These are phyloP conservation scores for Crocallis elinguaria DNA, from an alignment of 2,888 invertebrate species.

Conservation along the genomic window DNA sequence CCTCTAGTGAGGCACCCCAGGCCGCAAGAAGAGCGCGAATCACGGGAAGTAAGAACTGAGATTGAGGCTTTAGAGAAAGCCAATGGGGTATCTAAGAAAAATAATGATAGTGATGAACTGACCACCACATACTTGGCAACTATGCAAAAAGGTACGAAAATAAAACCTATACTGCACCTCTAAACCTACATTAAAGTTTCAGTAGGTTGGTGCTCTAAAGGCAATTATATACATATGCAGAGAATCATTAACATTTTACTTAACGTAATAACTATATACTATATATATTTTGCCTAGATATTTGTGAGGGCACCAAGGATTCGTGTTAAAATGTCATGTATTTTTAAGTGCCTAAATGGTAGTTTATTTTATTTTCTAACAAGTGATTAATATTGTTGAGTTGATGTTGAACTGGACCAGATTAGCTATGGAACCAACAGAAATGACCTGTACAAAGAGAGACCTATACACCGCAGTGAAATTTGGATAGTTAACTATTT, in stretches of 20 bases:
- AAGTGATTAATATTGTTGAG: too few species aligned
- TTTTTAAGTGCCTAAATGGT: too few species aligned
- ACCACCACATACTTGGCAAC: conserved; percentile 41
- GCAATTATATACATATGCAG: neutral
- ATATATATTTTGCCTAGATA: too few species aligned
- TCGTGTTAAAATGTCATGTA: too few species aligned
- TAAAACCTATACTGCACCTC: neutral
- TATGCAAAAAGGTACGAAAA: conserved; percentile 64
- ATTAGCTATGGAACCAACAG: too few species aligned
- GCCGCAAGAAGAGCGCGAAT: conserved; percentile 41
- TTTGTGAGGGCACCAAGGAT: too few species aligned
- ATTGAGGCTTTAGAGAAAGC: conserved; percentile 48
- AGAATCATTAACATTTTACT: neutral
- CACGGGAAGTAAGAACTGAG: conserved; percentile 55
- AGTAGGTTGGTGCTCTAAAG: neutral
- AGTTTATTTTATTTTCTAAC: too few species aligned
- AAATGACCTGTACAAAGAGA: too few species aligned
- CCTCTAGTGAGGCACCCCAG: conserved; percentile 56
- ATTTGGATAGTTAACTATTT: neutral
- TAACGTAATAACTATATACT: too few species aligned
- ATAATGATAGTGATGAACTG: conserved; percentile 50
- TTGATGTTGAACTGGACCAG: too few species aligned
- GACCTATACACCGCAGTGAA: too few species aligned
- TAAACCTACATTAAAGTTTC: neutral
- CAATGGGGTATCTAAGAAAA: conserved; percentile 70